Evolutionary conservation across 2,113 vertebrate species (phyloP), one percentile per base, ranked within the genome.

Genomic region (Epinephelus cyanopodus): DNA sequence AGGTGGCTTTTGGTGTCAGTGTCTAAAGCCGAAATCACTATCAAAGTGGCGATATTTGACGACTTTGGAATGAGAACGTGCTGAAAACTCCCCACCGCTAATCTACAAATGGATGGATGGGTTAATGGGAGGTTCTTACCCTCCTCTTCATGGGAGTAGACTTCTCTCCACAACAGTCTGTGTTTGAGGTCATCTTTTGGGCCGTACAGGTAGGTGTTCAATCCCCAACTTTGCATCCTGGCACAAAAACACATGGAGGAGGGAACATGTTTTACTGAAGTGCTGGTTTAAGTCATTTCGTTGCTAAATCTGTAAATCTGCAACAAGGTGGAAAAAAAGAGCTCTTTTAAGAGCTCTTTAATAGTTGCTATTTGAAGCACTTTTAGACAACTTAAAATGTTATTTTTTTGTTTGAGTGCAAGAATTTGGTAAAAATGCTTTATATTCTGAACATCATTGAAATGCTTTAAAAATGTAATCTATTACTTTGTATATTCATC

Each of bases 131-230:
- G 37, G 50, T 15, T 57, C 68, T 42, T 94, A 97, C 97, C 95
- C 90, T 97, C 96, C 87, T 97, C 97, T 17, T 96, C 96, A 6
- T 95, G 90, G 15, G 96, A 96, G 90, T 97, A 97, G 74, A 96
- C 95, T 93, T 97, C 97, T 72, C 97, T 93, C 97, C 97, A 97
- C 75, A 97, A 74, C 86, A 97, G 92, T 29, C 97, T 93, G 93
- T 97, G 97, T 86, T 97, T 97, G 79, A 97, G 94, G 91, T 97
- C 97, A 0, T 97, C 97, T 93, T 97, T 97, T 50, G 97, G 96
- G 0, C 96, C 96, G 0, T 97, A 97, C 89, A 97, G 91, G 91
- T 97, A 97, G 27, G 96, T 96, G 93, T 97, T 97, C 77, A 97
- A 90, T 9, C 95, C 95, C 92, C 92, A 92, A 4, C 29, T 76